phyloP scores from a whole-genome alignment of 2,113 vertebrate species.

The Eurypyga helias region DNA sequence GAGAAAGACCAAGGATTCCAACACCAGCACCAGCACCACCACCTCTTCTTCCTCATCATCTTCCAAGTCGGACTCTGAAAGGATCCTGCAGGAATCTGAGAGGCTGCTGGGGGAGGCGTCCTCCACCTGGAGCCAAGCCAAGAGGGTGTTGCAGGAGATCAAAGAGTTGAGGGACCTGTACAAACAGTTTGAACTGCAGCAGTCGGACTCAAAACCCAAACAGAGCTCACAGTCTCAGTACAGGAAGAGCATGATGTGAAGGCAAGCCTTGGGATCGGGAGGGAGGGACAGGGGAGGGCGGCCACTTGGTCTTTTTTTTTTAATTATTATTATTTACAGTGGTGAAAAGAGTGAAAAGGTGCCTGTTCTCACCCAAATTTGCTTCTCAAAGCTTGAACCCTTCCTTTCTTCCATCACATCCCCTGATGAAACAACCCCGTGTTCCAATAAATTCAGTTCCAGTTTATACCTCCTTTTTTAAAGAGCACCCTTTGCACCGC shows the following conservation, averaged over 20 bases:
- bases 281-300: neutral
- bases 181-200: constrained; percentile 82
- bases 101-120: constrained; percentile 87
- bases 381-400: constrained; percentile 7
- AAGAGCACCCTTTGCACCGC: neutral
- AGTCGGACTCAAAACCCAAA: constrained; percentile 63
- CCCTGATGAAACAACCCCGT: neutral
- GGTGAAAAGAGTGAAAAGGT: constrained; percentile 42
- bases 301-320: neutral
- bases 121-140: constrained; percentile 87
- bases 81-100: constrained; percentile 84
- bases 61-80: constrained; percentile 71
- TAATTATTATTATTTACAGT: constrained; percentile 39
- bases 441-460: constrained; percentile 10
- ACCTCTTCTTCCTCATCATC: constrained; percentile 3
- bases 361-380: constrained; percentile 31
- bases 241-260: constrained; percentile 88
- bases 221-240: constrained; percentile 75
- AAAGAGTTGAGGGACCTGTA: constrained; percentile 86
- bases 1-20: constrained; percentile 74
- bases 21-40: neutral
- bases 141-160: constrained; percentile 89
- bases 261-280: constrained; percentile 3
- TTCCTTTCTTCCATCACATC: neutral
- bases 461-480: neutral